Base-by-base conservation (phyloP, 2,113 vertebrate species). In the Gobiocypris rarus region DNA sequence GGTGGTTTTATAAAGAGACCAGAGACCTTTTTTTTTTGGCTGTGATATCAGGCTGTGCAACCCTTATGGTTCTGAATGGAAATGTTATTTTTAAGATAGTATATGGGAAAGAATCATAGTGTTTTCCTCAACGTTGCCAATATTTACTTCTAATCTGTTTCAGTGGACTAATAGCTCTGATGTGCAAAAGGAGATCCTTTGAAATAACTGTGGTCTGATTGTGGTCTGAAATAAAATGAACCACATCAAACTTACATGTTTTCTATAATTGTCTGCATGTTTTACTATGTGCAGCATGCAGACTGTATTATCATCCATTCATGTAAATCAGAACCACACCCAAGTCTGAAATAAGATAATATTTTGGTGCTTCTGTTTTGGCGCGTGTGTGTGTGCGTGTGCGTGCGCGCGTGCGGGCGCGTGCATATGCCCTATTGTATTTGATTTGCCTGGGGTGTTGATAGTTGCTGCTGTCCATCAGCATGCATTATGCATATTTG, bases 331-430 rank as follows among this genome's bases (percentile, higher is more conserved):
- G 38, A 52, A 56, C 28, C 19, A 76, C 17, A 14, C 26, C n/a
- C 5, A 56, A 22, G 19, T 56, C 17, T 75, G 19, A 76, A 76
- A 58, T 58, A 3, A 56, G 74, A 75, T 54, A 5, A 38, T n/a
- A 13, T 59, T 58, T 31, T 3, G 24, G 8, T 54, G 54, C 74
- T 38, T 56, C 28, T 58, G 54, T 61, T 43, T n/a, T n/a, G n/a
- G n/a, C n/a, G n/a, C n/a, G 76, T 9, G 22, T 58, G 54, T 58
- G 54, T 58, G 54, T 9, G 54, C n/a, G 54, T 22, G 52, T 61
- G 58, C 5, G 58, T 63, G 24, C 81, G 86, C 76, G 82, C 45
- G 7, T 65, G 52, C 79, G 31, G 5, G 54, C 48, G 52, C 38
- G 14, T 48, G 17, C 6, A 41, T 83, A 1, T 7, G 0, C 26